Evolutionary conservation across 35 echinoderm and acorn worm genomes (phyloP), one percentile per base, ranked within the genome.

Genomic region (Apostichopus japonicus): DNA sequence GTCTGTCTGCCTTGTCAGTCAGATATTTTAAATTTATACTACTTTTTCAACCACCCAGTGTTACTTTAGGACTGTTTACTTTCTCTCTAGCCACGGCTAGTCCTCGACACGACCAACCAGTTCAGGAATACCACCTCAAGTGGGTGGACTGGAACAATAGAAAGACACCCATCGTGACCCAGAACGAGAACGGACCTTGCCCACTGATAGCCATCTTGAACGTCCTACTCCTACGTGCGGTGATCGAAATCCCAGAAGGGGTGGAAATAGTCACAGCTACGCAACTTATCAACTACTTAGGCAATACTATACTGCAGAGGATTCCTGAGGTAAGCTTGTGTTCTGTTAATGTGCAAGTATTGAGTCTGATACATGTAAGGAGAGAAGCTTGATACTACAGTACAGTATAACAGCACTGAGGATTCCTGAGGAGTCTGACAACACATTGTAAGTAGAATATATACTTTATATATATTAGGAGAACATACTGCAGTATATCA

Each of bases 131-230:
- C 80, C 97, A 99, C 19, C 87, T 99, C 33, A 99, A 99, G 76
- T 99, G 97, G 97, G 93, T 99, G 11, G 91, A 93, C 27, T 96
- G 95, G 93, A 92, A 94, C 17, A 79, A 94, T 55, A 73, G 92
- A 56, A 99, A 93, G 24, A 94, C 90, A 1, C 97, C 97, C 4
- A 96, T 99, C 67, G 92, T 99, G 54, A 99, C 97, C 0, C 97
- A 99, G 70, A 99, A 99, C 70, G 97, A 99, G 89, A 99, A 96
- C 56, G 97, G 95, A 10, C 97, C 95, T 10, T 96, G 95, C 67
- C 97, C 95, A 2, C 83, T 96, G 24, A 94, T 99, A 81, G 95
- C 97, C 5, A 95, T 99, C 56, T 77, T 99, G 57, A 99, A 99
- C 79, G 95, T 99, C 13, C 73, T 99, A 24, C 73, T 99, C 17